Evolutionary conservation across 2,113 vertebrate species (phyloP), one percentile per base, ranked within the genome.

Genomic region (Oreochromis tanganicae): DNA sequence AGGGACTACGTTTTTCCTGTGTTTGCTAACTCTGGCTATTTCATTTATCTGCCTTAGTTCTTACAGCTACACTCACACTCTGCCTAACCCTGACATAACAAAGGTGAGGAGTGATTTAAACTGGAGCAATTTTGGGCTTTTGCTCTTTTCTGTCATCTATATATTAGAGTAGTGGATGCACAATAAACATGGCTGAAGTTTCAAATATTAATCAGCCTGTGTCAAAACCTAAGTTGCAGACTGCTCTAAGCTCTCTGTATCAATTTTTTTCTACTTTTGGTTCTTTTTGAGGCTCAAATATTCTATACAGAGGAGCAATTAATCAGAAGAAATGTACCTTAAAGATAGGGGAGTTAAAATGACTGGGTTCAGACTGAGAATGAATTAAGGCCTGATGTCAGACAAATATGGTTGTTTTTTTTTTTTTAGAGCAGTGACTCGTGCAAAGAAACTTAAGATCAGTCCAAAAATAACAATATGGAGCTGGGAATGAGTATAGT

Each of bases 31-130:
- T 81, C 81, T 97, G 79, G 89, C 96, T 5, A 16, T 96, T 41
- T 94, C 96, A 1, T 96, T 97, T 36, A 88, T 96, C 50, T 63
- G 88, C 82, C 83, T 96, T 83, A 87, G 95, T 46, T 86, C 89
- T 57, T 97, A 97, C 78, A 94, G 54, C 87, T 83, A 91, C 81
- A 92, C 84, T 83, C 94, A 96, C 71, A 87, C 61, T 8, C 88
- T 96, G 7, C 93, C 93, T 63, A 96, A 97, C 88, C 96, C 96
- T 16, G 96, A 97, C 79, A 90, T 61, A n/a, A 12, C 12, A 80
- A 88, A 94, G 90, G 97, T 97, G 87, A 93, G 83, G 27, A n/a
- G 3, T 38, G 2, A 2, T 41, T 68, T 19, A 17, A 78, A 78
- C 3, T 13, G 29, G 29, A 32, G 17, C 27, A 34, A 12, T 78